Conservation (phyloP, 2,888 invertebrate species). For the Tiphia femorata region DNA sequence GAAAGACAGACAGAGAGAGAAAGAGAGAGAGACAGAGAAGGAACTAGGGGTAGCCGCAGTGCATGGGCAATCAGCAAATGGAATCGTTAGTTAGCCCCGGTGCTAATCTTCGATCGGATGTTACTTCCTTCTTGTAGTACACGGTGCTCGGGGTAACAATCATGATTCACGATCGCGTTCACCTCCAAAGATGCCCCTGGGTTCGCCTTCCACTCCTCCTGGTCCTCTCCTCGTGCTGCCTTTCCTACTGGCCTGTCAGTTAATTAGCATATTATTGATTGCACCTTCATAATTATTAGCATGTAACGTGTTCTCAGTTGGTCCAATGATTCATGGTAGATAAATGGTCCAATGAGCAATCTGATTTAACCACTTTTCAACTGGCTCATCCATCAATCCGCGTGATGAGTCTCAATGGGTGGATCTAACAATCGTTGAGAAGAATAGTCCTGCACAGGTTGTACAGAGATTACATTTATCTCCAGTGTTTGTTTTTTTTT, state of each 20-base stretch:
- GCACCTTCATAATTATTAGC: neutral
- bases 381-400: too few species aligned
- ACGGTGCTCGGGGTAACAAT: conserved; percentile 29
- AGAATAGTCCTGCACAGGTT: too few species aligned
- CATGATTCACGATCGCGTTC: conserved; percentile 38
- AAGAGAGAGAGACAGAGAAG: conserved; percentile 16
- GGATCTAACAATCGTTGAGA: too few species aligned
- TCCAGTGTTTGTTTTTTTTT: neutral
- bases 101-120: conserved; percentile 41
- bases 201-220: too few species aligned
- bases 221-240: too few species aligned
- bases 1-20: neutral
- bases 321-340: too few species aligned
- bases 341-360: too few species aligned
- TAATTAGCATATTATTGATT: conserved; percentile 39
- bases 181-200: too few species aligned
- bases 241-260: conserved; percentile 1
- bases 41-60: conserved; percentile 27
- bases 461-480: neutral
- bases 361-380: too few species aligned
- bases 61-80: conserved; percentile 42
- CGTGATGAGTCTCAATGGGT: too few species aligned
- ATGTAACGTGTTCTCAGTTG: neutral
- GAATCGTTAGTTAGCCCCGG: conserved; percentile 46
- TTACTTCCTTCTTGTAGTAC: conserved; percentile 44